These are phyloP conservation scores for Musca vetustissima DNA, from an alignment of 1,140 invertebrate genomes.

Conservation along the genomic window DNA sequence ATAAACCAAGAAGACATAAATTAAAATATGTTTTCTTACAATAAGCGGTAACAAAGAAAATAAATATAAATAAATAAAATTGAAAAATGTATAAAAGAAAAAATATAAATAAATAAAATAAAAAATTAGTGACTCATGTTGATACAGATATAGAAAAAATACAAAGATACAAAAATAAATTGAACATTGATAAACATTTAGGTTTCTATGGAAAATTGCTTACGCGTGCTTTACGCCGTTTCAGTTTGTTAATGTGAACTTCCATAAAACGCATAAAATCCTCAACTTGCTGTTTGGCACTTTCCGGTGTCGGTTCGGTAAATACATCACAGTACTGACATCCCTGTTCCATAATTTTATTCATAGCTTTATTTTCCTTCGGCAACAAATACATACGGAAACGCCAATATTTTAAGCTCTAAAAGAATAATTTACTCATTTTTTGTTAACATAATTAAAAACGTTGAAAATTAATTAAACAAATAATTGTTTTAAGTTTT, in stretches of 20 bases:
- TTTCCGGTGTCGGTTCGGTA: conserved; percentile 58
- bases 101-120: not conserved
- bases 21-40: not conserved
- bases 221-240: conserved; percentile 60
- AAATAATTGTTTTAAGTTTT: no score
- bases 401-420: conserved; percentile 92
- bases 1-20: no score
- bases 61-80: conserved; percentile 10
- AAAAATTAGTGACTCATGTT: conserved; percentile 13
- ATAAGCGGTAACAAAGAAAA: not conserved
- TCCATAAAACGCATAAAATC: conserved; percentile 87
- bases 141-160: no score
- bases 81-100: conserved; percentile 3
- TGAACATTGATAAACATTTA: conserved; percentile 26
- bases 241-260: conserved; percentile 85
- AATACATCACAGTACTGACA: conserved; percentile 81
- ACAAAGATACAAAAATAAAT: conserved; percentile 24
- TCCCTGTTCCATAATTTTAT: conserved; percentile 69
- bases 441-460: no score
- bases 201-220: conserved; percentile 29
- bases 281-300: conserved; percentile 70
- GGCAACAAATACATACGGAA: conserved; percentile 88
- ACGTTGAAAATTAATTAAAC: no score
- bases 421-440: conserved; percentile 32
- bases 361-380: conserved; percentile 69